Percentiles rank a stretch among this genome's conserved stretches.
phyloP scores from a whole-genome alignment of 2,113 vertebrate genomes.

The Taxidea taxus region DNA sequence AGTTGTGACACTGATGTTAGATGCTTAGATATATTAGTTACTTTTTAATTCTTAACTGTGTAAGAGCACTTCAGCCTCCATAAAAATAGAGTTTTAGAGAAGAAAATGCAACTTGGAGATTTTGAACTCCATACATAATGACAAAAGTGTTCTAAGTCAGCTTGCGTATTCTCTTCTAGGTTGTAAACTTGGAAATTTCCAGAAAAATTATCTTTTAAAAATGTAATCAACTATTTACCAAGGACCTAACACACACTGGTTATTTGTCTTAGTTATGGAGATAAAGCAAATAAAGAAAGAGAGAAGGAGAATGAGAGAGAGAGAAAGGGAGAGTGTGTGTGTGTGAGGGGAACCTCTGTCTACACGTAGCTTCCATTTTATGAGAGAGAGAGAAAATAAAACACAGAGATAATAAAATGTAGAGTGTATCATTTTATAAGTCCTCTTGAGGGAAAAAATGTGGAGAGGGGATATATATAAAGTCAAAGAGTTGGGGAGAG shows the following conservation, averaged over 20 bases:
- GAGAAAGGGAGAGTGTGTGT: background rate
- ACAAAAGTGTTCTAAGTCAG: background rate
- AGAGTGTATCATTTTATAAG: background rate
- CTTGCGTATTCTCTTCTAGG: background rate
- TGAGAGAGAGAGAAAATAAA: background rate
- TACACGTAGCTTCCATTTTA: background rate
- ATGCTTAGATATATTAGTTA: background rate
- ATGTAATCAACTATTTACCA: background rate
- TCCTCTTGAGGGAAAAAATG: background rate
- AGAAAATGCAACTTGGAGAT: background rate
- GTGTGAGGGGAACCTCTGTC: background rate
- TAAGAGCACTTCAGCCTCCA: background rate
- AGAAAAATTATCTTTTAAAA: background rate
- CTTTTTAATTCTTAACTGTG: background rate
- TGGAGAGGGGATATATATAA: background rate
- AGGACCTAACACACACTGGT: background rate
- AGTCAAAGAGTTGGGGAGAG: background rate
- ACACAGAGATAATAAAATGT: background rate
- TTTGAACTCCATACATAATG: background rate
- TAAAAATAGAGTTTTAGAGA: background rate
- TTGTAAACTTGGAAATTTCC: background rate
- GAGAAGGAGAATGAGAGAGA: background rate
- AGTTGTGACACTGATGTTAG: background rate
- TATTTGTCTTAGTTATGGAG: background rate
- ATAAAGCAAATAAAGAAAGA: background rate